A percentile compares a stretch with the other conserved stretches of the same genome.
These are phyloP conservation scores for Amblyopsis hoosieri DNA, from an alignment of 2,797 vertebrate genomes.

Conservation along the genomic window DNA sequence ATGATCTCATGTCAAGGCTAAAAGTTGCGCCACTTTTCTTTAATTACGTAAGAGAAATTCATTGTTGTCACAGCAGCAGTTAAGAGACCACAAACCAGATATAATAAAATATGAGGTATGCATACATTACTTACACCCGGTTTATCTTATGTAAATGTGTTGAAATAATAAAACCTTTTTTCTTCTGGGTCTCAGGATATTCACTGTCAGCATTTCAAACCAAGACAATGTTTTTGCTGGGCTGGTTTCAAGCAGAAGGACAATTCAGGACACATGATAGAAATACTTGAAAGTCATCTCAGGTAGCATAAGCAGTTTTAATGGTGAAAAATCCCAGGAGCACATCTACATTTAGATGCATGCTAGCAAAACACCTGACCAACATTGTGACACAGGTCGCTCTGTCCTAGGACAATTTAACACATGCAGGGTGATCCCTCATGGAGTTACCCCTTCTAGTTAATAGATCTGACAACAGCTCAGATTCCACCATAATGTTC, in stretches of 20 bases:
- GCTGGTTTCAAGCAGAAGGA: no score
- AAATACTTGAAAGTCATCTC: slow-evolving; percentile 1
- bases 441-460: neutral
- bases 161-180: no score
- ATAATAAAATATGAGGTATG: no score
- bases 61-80: no score
- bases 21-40: no score
- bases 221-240: no score
- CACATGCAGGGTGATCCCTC: slow-evolving; percentile 8
- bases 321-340: slow-evolving; percentile 5
- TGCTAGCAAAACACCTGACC: slow-evolving; percentile 22
- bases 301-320: neutral
- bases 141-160: no score
- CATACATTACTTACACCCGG: no score
- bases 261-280: neutral
- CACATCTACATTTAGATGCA: slow-evolving; percentile 24
- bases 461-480: slow-evolving; percentile 14
- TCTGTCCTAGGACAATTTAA: slow-evolving; percentile 28
- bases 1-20: neutral
- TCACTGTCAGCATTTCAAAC: no score
- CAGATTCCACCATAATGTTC: neutral
- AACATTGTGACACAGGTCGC: slow-evolving; percentile 21
- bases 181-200: no score
- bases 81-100: no score
- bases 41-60: no score